Base-by-base conservation (phyloP, 2,113 vertebrate species). In the Indicator maculatus region DNA sequence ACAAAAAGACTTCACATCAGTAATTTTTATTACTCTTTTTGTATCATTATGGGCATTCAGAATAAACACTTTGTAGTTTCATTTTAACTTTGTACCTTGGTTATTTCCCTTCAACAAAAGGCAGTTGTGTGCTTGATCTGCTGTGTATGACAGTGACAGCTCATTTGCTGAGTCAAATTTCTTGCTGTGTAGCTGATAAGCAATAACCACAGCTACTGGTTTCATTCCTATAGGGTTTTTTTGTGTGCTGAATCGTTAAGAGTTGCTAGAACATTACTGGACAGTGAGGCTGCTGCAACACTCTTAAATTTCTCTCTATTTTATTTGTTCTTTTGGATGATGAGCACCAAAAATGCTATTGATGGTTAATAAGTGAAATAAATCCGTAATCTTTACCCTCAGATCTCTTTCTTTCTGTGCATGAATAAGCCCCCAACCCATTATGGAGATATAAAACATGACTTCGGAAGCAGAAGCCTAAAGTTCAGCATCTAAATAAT, bases 401-500 rank as follows among this genome's bases (percentile, higher is more conserved):
- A 61, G 47, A 83, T 86, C 67, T 95, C 78, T 92, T 90, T 94
- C 89, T 94, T 94, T 76, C n/a, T 27, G 38, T 47, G 53, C 56
- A 80, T 93, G 87, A 94, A 72, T 92, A 92, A 76, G 21, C 66
- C 71, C 23, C 38, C 28, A 83, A 76, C 28, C 61, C 56, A 77
- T 89, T 95, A 95, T 86, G 91, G 91, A 93, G 75, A 67, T 80
- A 89, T 52, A 91, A 94, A 90, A 93, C 27, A 8, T 93, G 69
- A 93, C 65, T 95, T 95, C 70, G 73, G 76, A 81, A 93, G 53
- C 38, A 90, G 69, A 61, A 96, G 69, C 75, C 79, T 88, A 76
- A 95, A 96, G 89, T 91, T 93, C 87, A 82, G 92, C 89, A 89
- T 85, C 89, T 93, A 95, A 93, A 93, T 96, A 95, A 96, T 87